These are phyloP conservation scores for Aselliscus stoliczkanus DNA, from an alignment of 2,797 vertebrate species.

Conservation along the genomic window DNA sequence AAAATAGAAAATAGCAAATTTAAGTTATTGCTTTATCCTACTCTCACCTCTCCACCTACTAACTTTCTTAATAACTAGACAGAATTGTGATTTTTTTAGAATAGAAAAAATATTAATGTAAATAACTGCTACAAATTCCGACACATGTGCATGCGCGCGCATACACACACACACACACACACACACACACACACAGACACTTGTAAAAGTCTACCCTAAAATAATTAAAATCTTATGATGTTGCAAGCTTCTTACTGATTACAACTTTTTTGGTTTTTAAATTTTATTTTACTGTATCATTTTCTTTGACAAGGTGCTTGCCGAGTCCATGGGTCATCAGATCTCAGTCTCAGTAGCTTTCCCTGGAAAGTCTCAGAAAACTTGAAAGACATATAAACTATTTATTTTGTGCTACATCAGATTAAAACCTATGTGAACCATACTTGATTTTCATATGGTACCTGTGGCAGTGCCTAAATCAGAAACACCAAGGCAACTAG, in stretches of 20 bases:
- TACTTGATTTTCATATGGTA: constrained; percentile 8
- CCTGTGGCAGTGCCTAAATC: background rate
- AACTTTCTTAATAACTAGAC: background rate
- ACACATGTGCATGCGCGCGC: background rate
- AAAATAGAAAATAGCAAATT: background rate
- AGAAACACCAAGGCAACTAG: background rate
- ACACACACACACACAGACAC: background rate
- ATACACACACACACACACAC: background rate
- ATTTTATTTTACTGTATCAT: background rate
- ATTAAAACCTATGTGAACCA: constrained; percentile 61
- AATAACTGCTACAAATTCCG: background rate
- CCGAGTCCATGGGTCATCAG: background rate
- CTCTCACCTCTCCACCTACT: background rate
- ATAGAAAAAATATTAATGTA: background rate
- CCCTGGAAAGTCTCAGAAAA: constrained; percentile 54
- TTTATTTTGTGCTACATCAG: constrained; percentile 65
- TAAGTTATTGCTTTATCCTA: background rate
- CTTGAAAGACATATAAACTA: constrained; percentile 61
- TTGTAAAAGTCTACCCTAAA: background rate
- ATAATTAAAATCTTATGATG: background rate
- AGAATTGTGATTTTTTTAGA: constrained; percentile 21
- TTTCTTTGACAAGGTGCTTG: background rate
- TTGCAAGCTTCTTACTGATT: background rate
- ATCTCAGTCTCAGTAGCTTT: background rate
- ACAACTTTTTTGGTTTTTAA: background rate